Base-by-base conservation (phyloP, 2,113 vertebrate genomes). In the Solea solea region DNA sequence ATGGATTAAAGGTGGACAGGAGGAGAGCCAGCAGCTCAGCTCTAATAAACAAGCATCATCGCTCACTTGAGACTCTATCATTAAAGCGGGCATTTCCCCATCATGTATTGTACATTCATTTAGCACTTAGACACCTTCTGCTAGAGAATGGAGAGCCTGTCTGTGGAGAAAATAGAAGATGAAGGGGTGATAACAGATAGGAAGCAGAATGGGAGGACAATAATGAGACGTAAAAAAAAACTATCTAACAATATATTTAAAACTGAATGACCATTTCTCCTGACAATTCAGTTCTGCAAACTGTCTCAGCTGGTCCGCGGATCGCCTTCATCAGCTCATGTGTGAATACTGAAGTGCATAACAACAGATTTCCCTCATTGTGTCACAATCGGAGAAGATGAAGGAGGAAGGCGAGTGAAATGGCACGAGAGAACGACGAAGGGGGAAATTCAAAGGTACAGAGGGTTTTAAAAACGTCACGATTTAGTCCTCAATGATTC, bases 51-150 rank as follows among this genome's bases (percentile, higher is more conserved):
- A 74, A 83, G 64, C 55, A 80, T 52, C 67, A 66, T 71, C 60
- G 61, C 73, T 81, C 76, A 80, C 64, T 71, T 58, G 28, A 64
- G 56, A 28, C 60, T 67, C 63, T 49, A 58, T 80, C 75, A 80
- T 80, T 78, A 80, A 80, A 76, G 74, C 80, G 66, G 40, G 42
- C 75, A 54, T 80, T 65, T 81, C 53, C 55, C 25, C 55, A 46
- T 64, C 71, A 78, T 82, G 62, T 67, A 82, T 75, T 72, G 83
- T 82, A 80, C 71, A 79, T 75, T 63, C 60, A 69, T 74, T 66
- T 76, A 75, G 15, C 80, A 84, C 78, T 76, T 64, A 80, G 68
- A 64, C 64, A 13, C 59, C 60, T 49, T 69, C 56, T 44, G 71
- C 68, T n/a, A 13, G 64, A 74, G 68, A 71, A 58, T 16, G 55